Conservation (phyloP, 2,888 invertebrate species). For the Ceramica pisi region DNA sequence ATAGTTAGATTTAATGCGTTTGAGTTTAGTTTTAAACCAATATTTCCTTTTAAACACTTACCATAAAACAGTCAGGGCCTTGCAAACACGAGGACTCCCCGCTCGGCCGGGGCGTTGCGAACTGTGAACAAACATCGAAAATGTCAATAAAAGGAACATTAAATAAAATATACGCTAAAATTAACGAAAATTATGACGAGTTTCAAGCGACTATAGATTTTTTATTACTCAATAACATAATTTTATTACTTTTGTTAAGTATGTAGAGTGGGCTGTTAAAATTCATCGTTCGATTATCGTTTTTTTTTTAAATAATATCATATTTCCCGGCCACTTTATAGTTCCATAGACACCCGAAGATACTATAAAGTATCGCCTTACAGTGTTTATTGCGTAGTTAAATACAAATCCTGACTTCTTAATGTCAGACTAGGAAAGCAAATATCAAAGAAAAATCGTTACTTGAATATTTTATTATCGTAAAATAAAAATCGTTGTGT, state of each 20-base stretch:
- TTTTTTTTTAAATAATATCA: conserved; percentile 29
- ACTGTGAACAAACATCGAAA: conserved; percentile 90
- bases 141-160: conserved; percentile 70
- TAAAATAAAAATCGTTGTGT: conserved; percentile 13
- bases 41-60: conserved; percentile 82
- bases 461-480: not conserved
- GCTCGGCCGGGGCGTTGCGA: conserved; percentile 91
- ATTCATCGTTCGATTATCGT: conserved; percentile 23
- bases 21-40: conserved; percentile 18
- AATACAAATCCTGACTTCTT: conserved; percentile 13
- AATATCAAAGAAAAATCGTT: not conserved
- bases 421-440: conserved; percentile 7
- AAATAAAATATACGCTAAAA: conserved; percentile 37
- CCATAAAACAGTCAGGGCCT: conserved; percentile 94
- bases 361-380: conserved; percentile 51
- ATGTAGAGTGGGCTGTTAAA: conserved; percentile 38
- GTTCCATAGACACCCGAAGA: conserved; percentile 13
- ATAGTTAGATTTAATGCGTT: conserved; percentile 35
- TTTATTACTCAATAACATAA: conserved; percentile 51
- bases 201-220: conserved; percentile 40
- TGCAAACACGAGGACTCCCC: conserved; percentile 93
- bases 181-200: conserved; percentile 41
- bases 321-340: conserved; percentile 41
- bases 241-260: conserved; percentile 45
- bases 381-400: conserved; percentile 30